Conservation (phyloP, 2,113 vertebrate genomes). For the Corvus moneduloides region DNA sequence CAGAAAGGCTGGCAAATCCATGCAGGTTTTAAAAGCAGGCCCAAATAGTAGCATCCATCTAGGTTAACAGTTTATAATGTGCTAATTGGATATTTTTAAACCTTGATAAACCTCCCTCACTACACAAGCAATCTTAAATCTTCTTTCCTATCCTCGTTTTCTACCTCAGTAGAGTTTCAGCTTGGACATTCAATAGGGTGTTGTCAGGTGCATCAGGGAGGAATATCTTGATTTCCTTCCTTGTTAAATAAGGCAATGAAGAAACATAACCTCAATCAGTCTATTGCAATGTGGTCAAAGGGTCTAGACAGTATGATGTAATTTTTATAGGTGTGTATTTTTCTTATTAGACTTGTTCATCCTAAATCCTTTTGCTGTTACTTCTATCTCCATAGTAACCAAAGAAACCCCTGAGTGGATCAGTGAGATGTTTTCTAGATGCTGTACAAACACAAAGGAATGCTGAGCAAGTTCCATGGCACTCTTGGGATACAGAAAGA, state of each 20-base stretch:
- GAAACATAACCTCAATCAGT: not conserved
- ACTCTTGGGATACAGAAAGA: not conserved
- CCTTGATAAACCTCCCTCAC: not conserved
- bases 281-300: not conserved
- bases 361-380: not conserved
- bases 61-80: not conserved
- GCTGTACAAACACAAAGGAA: not conserved
- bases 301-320: not conserved
- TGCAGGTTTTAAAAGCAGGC: not conserved
- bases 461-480: not conserved
- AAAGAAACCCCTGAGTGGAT: not conserved
- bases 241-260: not conserved
- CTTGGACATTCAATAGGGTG: not conserved
- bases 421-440: not conserved
- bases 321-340: not conserved
- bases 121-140: not conserved
- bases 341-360: not conserved
- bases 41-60: not conserved
- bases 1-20: not conserved
- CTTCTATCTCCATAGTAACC: not conserved
- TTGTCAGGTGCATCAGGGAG: not conserved
- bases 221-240: not conserved
- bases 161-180: not conserved
- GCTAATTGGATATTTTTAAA: not conserved
- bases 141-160: not conserved